Percentiles rank a stretch among this genome's conserved stretches.
These are phyloP conservation scores for Pasiphila rectangulata DNA, from an alignment of 2,888 invertebrate species.

Conservation along the genomic window DNA sequence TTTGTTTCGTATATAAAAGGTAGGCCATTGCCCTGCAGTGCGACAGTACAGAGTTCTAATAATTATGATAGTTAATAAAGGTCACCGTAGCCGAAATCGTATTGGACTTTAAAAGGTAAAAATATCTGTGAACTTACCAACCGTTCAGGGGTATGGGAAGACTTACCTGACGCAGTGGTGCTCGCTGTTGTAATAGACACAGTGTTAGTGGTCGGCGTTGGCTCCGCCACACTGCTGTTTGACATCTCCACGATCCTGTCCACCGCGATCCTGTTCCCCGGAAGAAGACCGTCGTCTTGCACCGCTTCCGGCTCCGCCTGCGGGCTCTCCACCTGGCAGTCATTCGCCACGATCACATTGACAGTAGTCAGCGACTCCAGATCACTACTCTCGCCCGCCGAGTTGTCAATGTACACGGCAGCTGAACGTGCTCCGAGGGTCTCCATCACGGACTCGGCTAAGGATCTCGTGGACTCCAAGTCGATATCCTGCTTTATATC, in stretches of 20 bases:
- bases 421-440: slow-evolving; percentile 72
- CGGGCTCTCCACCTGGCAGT: slow-evolving; percentile 56
- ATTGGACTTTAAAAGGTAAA: too few relatives aligned
- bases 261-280: slow-evolving; percentile 63
- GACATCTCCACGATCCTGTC: slow-evolving; percentile 69
- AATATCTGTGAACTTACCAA: too few relatives aligned
- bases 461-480: slow-evolving; percentile 70
- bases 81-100: too few relatives aligned
- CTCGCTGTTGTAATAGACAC: slow-evolving; percentile 59
- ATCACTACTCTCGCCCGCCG: slow-evolving; percentile 57
- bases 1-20: too few relatives aligned
- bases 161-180: slow-evolving; percentile 72
- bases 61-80: too few relatives aligned
- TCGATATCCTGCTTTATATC: slow-evolving; percentile 77
- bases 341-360: slow-evolving; percentile 74
- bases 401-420: slow-evolving; percentile 73
- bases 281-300: slow-evolving; percentile 44
- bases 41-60: too few relatives aligned
- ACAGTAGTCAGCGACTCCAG: slow-evolving; percentile 73
- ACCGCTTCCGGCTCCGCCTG: slow-evolving; percentile 51
- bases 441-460: slow-evolving; percentile 79
- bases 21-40: too few relatives aligned
- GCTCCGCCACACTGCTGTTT: slow-evolving; percentile 46
- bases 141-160: too few relatives aligned
- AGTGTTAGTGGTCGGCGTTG: slow-evolving; percentile 45